These are phyloP conservation scores for Caenorhabditis brenneri DNA, from an alignment of 1,140 invertebrate species.

Conservation along the genomic window DNA sequence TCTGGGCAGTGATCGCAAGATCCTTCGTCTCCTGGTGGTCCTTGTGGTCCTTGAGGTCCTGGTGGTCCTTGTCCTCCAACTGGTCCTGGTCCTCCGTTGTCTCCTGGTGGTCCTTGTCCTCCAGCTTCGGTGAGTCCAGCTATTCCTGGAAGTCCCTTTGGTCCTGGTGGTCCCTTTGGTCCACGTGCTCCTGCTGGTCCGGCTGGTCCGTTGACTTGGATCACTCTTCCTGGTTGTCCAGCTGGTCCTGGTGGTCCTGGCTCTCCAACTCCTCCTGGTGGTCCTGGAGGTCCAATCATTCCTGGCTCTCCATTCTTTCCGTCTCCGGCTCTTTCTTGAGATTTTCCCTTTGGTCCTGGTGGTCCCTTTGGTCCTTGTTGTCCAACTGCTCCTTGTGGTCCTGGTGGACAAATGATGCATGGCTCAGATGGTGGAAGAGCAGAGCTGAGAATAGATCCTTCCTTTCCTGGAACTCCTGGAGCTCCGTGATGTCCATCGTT, in stretches of 20 bases:
- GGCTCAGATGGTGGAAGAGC: slow-evolving; percentile 65
- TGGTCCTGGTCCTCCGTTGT: slow-evolving; percentile 59
- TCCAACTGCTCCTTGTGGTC: slow-evolving; percentile 62
- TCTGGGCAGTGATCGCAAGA: slow-evolving; percentile 58
- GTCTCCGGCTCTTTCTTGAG: slow-evolving; percentile 50
- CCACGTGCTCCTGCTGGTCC: slow-evolving; percentile 60
- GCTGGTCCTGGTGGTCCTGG: slow-evolving; percentile 56
- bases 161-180: slow-evolving; percentile 60
- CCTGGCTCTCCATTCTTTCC: slow-evolving; percentile 66
- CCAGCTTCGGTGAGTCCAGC: slow-evolving; percentile 52
- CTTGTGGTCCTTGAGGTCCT: slow-evolving; percentile 64
- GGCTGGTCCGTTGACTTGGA: slow-evolving; percentile 68
- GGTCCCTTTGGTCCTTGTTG: slow-evolving; percentile 68
- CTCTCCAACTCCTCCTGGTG: slow-evolving; percentile 55
- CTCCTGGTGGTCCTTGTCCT: slow-evolving; percentile 60
- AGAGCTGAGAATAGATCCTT: slow-evolving; percentile 56
- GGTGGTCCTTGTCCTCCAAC: slow-evolving; percentile 63
- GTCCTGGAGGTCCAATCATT: slow-evolving; percentile 64
- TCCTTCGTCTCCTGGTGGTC: slow-evolving; percentile 57
- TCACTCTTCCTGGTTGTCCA: slow-evolving; percentile 62
- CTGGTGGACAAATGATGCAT: slow-evolving; percentile 65
- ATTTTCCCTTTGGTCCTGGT: slow-evolving; percentile 68
- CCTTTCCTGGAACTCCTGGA: slow-evolving; percentile 64
- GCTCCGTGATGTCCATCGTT: slow-evolving; percentile 58
- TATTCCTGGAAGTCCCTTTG: slow-evolving; percentile 57